These are phyloP conservation scores for Mormyrus lacerda DNA, from an alignment of 2,113 vertebrate species.

Conservation along the genomic window DNA sequence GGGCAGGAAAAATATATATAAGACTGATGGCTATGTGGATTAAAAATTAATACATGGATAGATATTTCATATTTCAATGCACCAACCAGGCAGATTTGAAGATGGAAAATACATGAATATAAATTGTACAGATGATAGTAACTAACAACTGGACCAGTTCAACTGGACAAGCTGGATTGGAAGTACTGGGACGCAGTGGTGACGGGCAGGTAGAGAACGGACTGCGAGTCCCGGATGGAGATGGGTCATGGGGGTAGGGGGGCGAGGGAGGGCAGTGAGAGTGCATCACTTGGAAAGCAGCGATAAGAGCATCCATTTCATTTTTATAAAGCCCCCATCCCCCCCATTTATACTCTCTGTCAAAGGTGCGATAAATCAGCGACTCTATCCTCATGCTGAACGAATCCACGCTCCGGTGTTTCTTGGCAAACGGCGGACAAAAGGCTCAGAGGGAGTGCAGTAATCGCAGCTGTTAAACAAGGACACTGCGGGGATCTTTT, in stretches of 20 bases:
- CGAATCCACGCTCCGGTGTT: slow-evolving; percentile 22
- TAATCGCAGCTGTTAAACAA: slow-evolving; percentile 17
- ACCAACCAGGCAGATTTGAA: background rate
- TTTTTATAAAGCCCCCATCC: slow-evolving; percentile 30
- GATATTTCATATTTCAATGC: background rate
- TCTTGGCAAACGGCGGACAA: slow-evolving; percentile 32
- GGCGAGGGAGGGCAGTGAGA: slow-evolving; percentile 4
- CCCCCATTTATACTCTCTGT: slow-evolving; percentile 11
- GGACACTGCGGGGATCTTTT: slow-evolving; percentile 16
- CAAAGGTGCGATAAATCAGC: slow-evolving; percentile 30
- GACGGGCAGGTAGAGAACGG: background rate
- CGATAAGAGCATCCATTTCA: slow-evolving; percentile 40
- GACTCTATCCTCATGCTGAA: slow-evolving; percentile 15
- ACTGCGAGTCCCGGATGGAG: background rate
- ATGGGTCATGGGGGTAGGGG: slow-evolving; percentile 12
- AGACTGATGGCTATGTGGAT: background rate
- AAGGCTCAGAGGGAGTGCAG: slow-evolving; percentile 29
- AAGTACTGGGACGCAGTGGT: background rate
- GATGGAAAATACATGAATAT: background rate
- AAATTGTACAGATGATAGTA: background rate
- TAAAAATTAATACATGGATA: background rate
- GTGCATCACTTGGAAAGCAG: slow-evolving; percentile 31
- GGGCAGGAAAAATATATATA: background rate
- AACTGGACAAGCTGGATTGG: background rate
- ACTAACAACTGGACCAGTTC: background rate